These are phyloP conservation scores for Lepidurus arcticus DNA, from an alignment of 1,140 invertebrate genomes.

Conservation along the genomic window DNA sequence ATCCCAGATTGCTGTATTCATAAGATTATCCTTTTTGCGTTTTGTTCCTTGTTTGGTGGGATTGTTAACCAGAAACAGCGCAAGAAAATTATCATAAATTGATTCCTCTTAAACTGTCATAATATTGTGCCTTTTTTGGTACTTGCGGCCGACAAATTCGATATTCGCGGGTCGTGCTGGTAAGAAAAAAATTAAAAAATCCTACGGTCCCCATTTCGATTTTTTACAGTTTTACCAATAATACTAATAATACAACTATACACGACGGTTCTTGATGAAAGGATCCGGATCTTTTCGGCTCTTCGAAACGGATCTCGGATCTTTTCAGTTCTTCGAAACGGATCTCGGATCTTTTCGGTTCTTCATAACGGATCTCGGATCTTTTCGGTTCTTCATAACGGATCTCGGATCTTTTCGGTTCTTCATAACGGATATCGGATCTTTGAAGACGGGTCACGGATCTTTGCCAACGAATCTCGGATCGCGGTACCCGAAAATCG, in stretches of 20 bases:
- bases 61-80: slow-evolving; percentile 5
- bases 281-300: neutral
- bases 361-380: too few species aligned
- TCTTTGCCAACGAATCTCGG: too few species aligned
- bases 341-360: too few species aligned
- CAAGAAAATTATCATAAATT: slow-evolving; percentile 16
- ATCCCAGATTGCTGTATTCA: too few species aligned
- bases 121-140: neutral
- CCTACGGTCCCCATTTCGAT: neutral
- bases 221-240: slow-evolving; percentile 7
- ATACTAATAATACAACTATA: neutral
- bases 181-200: neutral
- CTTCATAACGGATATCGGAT: too few species aligned
- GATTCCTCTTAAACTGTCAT: slow-evolving; percentile 6
- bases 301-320: too few species aligned
- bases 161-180: neutral
- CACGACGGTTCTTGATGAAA: slow-evolving; percentile 5
- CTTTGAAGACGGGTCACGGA: too few species aligned
- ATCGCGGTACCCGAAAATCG: too few species aligned
- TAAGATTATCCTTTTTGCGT: neutral
- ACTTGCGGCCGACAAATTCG: slow-evolving; percentile 4
- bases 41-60: neutral
- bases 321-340: too few species aligned
- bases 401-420: too few species aligned
- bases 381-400: too few species aligned